phyloP scores from a whole-genome alignment of 92 coral and sea anemone genomes.

The Chrysogorgia sp. region DNA sequence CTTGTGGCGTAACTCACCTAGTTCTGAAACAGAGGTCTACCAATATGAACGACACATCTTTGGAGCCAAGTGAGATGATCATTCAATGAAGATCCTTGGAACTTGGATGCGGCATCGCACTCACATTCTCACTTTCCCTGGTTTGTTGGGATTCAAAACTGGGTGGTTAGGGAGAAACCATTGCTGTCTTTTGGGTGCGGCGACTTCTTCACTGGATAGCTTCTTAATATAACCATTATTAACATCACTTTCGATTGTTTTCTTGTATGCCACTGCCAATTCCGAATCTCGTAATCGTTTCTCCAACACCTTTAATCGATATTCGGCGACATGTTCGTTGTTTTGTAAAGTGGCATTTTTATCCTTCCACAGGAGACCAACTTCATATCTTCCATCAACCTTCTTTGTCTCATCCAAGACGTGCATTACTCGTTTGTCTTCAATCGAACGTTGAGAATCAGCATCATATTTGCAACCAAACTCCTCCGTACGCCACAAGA shows the following conservation, averaged over 20 bases:
- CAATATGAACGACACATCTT: too few species aligned
- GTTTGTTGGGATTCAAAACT: conserved; percentile 4
- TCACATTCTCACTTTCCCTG: conserved; percentile 41
- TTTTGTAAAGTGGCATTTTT: conserved; percentile 1
- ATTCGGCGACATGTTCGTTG: conserved; percentile 20
- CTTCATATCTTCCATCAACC: conserved; percentile 52
- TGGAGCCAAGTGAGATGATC: conserved; percentile 43
- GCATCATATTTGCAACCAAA: conserved; percentile 34
- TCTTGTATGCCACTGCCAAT: conserved; percentile 28
- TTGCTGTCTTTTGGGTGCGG: background rate
- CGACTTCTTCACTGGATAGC: conserved; percentile 14
- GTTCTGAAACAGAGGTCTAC: conserved; percentile 42
- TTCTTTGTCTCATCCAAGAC: conserved; percentile 35
- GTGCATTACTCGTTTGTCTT: conserved; percentile 42
- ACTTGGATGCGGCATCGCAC: conserved; percentile 57
- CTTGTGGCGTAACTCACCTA: conserved; percentile 38
- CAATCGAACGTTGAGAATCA: conserved; percentile 43
- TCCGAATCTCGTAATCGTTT: conserved; percentile 41
- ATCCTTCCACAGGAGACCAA: conserved; percentile 50
- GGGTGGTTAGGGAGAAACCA: conserved; percentile 1
- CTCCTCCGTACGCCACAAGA: conserved; percentile 34
- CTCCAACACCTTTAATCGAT: conserved; percentile 43
- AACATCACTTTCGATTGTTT: conserved; percentile 39
- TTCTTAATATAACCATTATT: conserved; percentile 44
- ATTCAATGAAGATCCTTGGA: conserved; percentile 53